Evolutionary conservation across 2,113 vertebrate species (phyloP).

Genomic region (Parus major): DNA sequence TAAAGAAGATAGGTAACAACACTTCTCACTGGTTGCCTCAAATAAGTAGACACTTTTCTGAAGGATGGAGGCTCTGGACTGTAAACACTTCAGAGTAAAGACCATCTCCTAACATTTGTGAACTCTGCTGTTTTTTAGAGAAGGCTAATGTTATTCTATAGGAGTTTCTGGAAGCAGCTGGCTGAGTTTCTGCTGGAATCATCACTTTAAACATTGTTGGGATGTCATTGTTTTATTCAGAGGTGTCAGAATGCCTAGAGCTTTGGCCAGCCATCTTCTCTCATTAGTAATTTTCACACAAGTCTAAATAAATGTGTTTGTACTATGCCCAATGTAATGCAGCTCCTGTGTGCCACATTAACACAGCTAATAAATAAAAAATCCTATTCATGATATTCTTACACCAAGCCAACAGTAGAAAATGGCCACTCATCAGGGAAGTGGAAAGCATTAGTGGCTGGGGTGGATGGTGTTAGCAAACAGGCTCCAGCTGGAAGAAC

Average conservation of each 20-base stretch:
- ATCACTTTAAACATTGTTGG: constrained; percentile 39
- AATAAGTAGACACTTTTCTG: background rate
- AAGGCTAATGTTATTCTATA: constrained; percentile 46
- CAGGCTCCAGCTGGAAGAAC: constrained; percentile 37
- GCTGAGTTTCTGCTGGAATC: constrained; percentile 53
- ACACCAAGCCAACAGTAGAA: constrained; percentile 29
- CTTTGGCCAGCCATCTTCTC: constrained; percentile 47
- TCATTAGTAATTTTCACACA: constrained; percentile 51
- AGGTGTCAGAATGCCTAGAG: constrained; percentile 29
- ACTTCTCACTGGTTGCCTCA: background rate
- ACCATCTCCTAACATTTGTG: constrained; percentile 23
- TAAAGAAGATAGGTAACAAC: background rate
- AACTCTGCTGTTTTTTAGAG: constrained; percentile 29
- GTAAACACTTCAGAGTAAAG: background rate
- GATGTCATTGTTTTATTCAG: constrained; percentile 48
- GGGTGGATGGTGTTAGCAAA: constrained; percentile 33
- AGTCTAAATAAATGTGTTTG: constrained; percentile 55
- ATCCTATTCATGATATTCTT: constrained; percentile 30
- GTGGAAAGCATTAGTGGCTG: background rate
- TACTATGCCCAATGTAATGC: background rate
- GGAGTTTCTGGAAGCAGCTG: constrained; percentile 53
- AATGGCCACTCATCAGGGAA: constrained; percentile 8
- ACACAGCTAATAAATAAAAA: constrained; percentile 54
- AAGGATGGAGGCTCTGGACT: background rate
- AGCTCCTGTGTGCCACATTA: constrained; percentile 38